These are phyloP conservation scores for Subacronicta megacephala DNA, from an alignment of 2,888 invertebrate species.

Conservation along the genomic window DNA sequence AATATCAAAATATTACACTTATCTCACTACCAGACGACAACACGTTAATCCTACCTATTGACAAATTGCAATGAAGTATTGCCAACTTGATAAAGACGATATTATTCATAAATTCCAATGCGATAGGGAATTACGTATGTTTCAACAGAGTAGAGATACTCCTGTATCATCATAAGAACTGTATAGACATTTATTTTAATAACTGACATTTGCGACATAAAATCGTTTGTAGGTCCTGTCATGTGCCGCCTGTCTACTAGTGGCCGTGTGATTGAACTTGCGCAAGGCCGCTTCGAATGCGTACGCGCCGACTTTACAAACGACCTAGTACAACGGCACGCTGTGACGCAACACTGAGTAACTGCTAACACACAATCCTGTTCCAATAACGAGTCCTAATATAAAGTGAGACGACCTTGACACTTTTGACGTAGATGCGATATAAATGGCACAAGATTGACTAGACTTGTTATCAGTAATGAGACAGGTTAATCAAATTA, in stretches of 20 bases:
- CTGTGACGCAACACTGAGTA: slow-evolving; percentile 25
- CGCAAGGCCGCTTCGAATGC: slow-evolving; percentile 30
- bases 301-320: slow-evolving; percentile 5
- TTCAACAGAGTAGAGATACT: no score
- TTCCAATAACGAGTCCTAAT: neutral
- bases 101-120: no score
- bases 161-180: no score
- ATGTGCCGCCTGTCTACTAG: neutral
- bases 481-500: no score
- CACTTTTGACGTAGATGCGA: neutral
- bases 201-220: slow-evolving; percentile 8
- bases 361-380: slow-evolving; percentile 7
- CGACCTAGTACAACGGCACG: slow-evolving; percentile 4
- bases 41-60: no score
- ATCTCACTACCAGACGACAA: no score
- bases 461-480: no score
- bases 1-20: no score
- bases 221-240: slow-evolving; percentile 3
- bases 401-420: neutral
- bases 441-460: neutral
- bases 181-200: no score
- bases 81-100: neutral
- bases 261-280: slow-evolving; percentile 47
- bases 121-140: no score
- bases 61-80: slow-evolving; percentile 3